These are phyloP conservation scores for Oreamnos americanus DNA, from an alignment of 2,113 vertebrate species.

Conservation along the genomic window DNA sequence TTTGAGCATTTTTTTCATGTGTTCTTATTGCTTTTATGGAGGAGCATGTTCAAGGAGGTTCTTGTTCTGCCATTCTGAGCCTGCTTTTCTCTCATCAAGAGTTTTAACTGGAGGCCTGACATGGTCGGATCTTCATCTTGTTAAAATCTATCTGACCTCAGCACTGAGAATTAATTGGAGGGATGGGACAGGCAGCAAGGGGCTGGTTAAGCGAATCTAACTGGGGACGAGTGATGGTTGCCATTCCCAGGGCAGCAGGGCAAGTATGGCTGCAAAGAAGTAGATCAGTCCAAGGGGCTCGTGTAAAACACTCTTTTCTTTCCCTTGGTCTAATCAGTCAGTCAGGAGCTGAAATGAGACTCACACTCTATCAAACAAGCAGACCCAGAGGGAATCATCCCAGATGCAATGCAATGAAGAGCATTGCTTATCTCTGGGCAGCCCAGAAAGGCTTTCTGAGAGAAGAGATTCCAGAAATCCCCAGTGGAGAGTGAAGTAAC, in stretches of 20 bases:
- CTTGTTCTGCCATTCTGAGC: not conserved
- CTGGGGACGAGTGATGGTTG: not conserved
- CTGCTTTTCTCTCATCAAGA: not conserved
- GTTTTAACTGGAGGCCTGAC: not conserved
- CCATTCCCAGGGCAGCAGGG: not conserved
- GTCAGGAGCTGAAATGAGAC: not conserved
- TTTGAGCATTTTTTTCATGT: not conserved
- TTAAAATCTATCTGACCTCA: not conserved
- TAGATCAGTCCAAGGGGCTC: not conserved
- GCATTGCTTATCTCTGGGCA: not conserved
- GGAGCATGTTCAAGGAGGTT: not conserved
- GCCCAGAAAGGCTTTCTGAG: not conserved
- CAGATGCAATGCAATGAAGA: not conserved
- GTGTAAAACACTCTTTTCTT: not conserved
- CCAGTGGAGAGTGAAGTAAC: no score
- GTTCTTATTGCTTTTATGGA: not conserved
- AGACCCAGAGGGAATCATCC: not conserved
- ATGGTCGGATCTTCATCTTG: not conserved
- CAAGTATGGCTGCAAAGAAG: not conserved
- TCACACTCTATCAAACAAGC: not conserved
- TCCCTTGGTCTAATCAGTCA: not conserved
- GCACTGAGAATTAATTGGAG: not conserved
- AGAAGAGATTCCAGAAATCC: not conserved
- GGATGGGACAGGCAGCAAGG: not conserved
- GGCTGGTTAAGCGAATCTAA: not conserved